Conservation (phyloP, 2,888 invertebrate genomes). For the Clostera curtula region DNA sequence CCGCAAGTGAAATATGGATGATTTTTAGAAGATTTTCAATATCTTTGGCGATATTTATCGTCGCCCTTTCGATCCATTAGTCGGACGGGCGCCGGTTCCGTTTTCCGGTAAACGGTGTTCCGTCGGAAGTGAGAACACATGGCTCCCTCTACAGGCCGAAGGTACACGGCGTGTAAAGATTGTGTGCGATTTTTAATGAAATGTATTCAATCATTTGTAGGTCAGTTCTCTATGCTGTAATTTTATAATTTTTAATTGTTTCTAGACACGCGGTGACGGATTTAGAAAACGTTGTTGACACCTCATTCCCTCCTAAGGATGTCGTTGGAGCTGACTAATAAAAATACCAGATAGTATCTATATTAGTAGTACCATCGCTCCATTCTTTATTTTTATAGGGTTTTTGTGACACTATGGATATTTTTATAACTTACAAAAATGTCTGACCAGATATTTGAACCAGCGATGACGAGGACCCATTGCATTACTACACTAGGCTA, state of each 20-base stretch:
- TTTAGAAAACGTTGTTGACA: no score
- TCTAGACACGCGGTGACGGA: no score
- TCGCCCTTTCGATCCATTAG: conserved; percentile 40
- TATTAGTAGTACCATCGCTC: no score
- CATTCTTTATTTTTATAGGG: no score
- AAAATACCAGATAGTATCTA: no score
- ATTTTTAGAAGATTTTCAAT: conserved; percentile 22
- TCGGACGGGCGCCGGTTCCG: conserved; percentile 29
- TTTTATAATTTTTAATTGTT: conserved; percentile 9
- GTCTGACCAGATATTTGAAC: no score
- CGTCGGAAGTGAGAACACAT: conserved; percentile 27
- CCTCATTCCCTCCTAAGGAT: no score
- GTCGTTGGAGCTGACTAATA: no score
- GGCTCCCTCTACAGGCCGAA: conserved; percentile 16
- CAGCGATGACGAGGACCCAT: no score
- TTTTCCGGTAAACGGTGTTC: conserved; percentile 32
- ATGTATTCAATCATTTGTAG: conserved; percentile 18
- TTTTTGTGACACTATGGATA: no score
- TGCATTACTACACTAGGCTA: no score
- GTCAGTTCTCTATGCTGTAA: conserved; percentile 2
- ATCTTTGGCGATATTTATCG: conserved; percentile 30
- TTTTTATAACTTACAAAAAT: no score
- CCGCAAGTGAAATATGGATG: conserved; percentile 15
- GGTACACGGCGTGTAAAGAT: conserved; percentile 16
- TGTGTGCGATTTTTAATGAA: conserved; percentile 11